These are phyloP conservation scores for Gymnoscopelus braueri DNA, from an alignment of 2,797 vertebrate species.

Conservation along the genomic window DNA sequence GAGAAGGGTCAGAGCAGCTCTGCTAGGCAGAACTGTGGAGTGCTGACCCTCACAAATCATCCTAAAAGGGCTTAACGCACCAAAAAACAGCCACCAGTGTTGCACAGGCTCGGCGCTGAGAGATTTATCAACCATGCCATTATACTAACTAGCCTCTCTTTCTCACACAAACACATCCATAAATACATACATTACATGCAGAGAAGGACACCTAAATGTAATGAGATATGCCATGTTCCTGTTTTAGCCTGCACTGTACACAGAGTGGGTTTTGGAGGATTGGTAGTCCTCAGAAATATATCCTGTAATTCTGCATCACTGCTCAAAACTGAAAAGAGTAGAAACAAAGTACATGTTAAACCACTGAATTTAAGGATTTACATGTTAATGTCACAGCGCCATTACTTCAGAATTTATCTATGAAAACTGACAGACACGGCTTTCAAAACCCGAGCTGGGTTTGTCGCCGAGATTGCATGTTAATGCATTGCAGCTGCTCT, in stretches of 20 bases:
- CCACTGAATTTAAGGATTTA: not conserved
- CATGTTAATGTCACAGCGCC: slow-evolving; percentile 17
- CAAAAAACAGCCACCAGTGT: slow-evolving; percentile 66
- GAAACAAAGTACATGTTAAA: not conserved
- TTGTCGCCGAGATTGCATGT: too few species aligned
- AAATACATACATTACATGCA: slow-evolving; percentile 10
- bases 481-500: too few species aligned
- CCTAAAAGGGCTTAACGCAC: slow-evolving; percentile 76
- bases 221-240: too few species aligned
- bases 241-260: too few species aligned
- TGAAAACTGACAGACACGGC: too few species aligned
- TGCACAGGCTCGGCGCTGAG: slow-evolving; percentile 54
- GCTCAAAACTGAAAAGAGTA: not conserved
- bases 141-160: slow-evolving; percentile 62
- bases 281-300: too few species aligned
- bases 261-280: too few species aligned
- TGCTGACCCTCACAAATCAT: slow-evolving; percentile 74
- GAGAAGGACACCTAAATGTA: too few species aligned
- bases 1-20: slow-evolving; percentile 53
- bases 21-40: slow-evolving; percentile 59
- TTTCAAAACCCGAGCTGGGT: too few species aligned
- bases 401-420: not conserved
- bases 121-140: slow-evolving; percentile 73
- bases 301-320: too few species aligned
- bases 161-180: slow-evolving; percentile 18